Evolutionary conservation across 2,888 invertebrate species (phyloP).

Genomic region (Punctoribates punctum): DNA sequence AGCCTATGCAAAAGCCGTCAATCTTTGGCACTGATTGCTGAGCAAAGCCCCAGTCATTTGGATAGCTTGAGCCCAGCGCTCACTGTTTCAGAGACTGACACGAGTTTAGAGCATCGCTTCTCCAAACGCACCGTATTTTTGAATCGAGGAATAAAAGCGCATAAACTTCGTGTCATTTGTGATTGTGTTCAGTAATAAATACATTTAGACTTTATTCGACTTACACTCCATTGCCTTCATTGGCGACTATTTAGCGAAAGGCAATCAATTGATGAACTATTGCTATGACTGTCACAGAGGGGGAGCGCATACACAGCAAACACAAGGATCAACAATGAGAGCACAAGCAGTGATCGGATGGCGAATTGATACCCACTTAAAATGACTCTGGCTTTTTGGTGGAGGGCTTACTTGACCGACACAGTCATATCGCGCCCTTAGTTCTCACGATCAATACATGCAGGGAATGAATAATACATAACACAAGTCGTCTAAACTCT

Average conservation of each 20-base stretch:
- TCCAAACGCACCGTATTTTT: background rate
- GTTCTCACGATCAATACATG: constrained; percentile 27
- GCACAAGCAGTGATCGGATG: background rate
- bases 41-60: constrained; percentile 4
- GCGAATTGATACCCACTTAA: constrained; percentile 28
- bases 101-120: background rate
- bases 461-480: background rate
- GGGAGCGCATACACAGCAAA: background rate
- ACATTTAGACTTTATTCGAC: constrained; percentile 6
- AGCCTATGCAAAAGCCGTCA: constrained; percentile 12
- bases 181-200: constrained; percentile 34
- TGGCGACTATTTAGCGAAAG: constrained; percentile 29
- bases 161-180: constrained; percentile 24
- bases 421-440: constrained; percentile 17
- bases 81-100: background rate
- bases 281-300: background rate
- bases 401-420: constrained; percentile 31
- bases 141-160: background rate
- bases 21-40: constrained; percentile 7
- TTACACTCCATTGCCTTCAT: constrained; percentile 13
- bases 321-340: background rate
- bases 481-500: background rate
- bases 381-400: constrained; percentile 1
- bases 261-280: constrained; percentile 33
- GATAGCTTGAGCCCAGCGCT: background rate